Percentiles rank a stretch among this genome's conserved stretches.
These are phyloP conservation scores for Selenia dentaria DNA, from an alignment of 2,888 invertebrate genomes.

Conservation along the genomic window DNA sequence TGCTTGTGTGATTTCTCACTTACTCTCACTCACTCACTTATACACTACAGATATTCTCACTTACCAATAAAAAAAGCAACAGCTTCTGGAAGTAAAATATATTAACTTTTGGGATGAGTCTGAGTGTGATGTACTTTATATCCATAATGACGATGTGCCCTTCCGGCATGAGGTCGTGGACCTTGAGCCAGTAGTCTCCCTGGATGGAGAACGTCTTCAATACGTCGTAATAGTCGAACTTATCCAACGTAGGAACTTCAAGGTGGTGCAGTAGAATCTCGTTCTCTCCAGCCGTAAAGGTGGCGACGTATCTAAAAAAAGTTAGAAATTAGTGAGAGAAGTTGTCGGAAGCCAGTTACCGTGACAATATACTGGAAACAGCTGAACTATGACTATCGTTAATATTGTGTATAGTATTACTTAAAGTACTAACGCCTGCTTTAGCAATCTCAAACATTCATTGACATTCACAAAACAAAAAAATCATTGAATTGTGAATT, in stretches of 20 bases:
- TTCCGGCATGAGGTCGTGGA: slow-evolving; percentile 46
- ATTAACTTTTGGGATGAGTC: slow-evolving; percentile 60
- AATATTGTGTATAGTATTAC: too few relatives aligned
- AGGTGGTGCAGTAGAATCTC: slow-evolving; percentile 64
- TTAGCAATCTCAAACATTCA: too few relatives aligned
- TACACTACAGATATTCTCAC: too few relatives aligned
- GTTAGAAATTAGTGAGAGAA: too few relatives aligned
- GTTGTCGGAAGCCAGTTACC: too few relatives aligned
- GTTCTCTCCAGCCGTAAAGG: slow-evolving; percentile 48
- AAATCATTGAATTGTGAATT: too few relatives aligned
- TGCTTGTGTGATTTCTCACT: too few relatives aligned
- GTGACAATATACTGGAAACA: too few relatives aligned
- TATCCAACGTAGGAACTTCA: slow-evolving; percentile 54
- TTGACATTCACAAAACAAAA: too few relatives aligned
- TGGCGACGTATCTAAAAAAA: slow-evolving; percentile 54
- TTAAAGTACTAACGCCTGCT: too few relatives aligned
- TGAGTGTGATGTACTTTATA: slow-evolving; percentile 55
- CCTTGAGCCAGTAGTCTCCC: slow-evolving; percentile 60
- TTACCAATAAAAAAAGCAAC: slow-evolving; percentile 62
- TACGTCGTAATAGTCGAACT: slow-evolving; percentile 59
- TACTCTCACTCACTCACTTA: too few relatives aligned
- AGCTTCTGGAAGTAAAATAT: slow-evolving; percentile 67
- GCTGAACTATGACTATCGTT: too few relatives aligned
- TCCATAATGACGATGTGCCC: slow-evolving; percentile 67
- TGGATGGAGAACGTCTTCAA: slow-evolving; percentile 58